Evolutionary conservation across 2,113 vertebrate genomes (phyloP).

Genomic region (Theristicus caerulescens): DNA sequence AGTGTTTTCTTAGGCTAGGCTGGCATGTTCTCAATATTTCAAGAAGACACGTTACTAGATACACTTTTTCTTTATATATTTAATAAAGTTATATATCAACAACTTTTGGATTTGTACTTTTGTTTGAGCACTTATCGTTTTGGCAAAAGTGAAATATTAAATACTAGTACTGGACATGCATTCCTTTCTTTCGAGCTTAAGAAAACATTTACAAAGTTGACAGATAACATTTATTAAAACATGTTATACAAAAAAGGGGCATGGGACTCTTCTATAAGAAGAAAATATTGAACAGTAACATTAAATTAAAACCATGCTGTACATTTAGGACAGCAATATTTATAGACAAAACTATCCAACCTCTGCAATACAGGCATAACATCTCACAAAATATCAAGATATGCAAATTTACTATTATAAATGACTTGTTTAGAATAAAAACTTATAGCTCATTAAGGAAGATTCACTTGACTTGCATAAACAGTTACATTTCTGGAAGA

Average conservation of each 20-base stretch:
- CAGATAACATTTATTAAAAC: constrained; percentile 86
- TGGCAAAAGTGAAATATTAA: constrained; percentile 62
- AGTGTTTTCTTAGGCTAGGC: not conserved
- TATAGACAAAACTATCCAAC: constrained; percentile 77
- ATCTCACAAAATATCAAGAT: constrained; percentile 79
- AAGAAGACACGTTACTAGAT: constrained; percentile 45
- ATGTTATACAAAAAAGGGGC: constrained; percentile 81
- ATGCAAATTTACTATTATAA: constrained; percentile 74
- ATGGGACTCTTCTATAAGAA: constrained; percentile 86
- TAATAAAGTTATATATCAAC: constrained; percentile 56
- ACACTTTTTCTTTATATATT: constrained; percentile 39
- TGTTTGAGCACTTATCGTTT: constrained; percentile 41
- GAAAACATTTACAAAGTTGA: constrained; percentile 74
- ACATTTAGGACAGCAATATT: constrained; percentile 79
- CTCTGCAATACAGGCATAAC: constrained; percentile 77
- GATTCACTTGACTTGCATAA: constrained; percentile 78
- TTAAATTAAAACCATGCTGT: constrained; percentile 82
- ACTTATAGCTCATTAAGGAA: constrained; percentile 63
- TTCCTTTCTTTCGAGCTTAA: constrained; percentile 65
- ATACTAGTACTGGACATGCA: constrained; percentile 60
- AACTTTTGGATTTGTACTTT: constrained; percentile 33
- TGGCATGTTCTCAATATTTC: not conserved
- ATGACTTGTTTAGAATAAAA: constrained; percentile 74
- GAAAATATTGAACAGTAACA: constrained; percentile 81
- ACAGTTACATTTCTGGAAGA: constrained; percentile 72